phyloP scores from a whole-genome alignment of 2,888 invertebrate genomes.

The Molorchus minor region DNA sequence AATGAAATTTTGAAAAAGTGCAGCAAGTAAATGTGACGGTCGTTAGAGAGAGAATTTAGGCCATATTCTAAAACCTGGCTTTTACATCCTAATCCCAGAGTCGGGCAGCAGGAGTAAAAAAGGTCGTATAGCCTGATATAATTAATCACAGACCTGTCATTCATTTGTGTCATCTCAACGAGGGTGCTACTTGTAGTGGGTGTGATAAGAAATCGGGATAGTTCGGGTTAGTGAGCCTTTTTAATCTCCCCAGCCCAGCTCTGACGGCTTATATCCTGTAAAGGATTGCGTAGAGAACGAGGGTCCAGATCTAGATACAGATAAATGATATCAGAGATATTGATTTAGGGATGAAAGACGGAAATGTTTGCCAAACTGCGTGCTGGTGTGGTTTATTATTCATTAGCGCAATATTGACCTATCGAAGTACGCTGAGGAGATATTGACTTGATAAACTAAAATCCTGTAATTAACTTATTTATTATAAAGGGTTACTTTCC shows the following conservation, averaged over 20 bases:
- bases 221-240: constrained; percentile 7
- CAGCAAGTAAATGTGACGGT: too few relatives aligned
- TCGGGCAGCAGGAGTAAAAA: not conserved
- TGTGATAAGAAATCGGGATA: constrained; percentile 7
- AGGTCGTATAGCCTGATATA: not conserved
- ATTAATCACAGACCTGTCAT: not conserved
- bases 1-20: too few relatives aligned
- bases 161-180: not conserved
- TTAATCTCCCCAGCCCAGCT: constrained; percentile 9
- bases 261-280: constrained; percentile 10
- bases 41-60: too few relatives aligned
- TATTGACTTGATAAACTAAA: too few relatives aligned
- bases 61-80: too few relatives aligned
- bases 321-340: not conserved
- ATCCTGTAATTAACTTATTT: too few relatives aligned
- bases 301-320: constrained; percentile 8
- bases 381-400: too few relatives aligned
- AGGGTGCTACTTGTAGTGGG: not conserved
- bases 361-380: not conserved
- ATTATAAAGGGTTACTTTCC: too few relatives aligned
- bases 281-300: constrained; percentile 2
- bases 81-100: too few relatives aligned
- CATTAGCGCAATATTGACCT: too few relatives aligned
- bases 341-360: constrained; percentile 3
- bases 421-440: too few relatives aligned